phyloP scores from a whole-genome alignment of 2,797 vertebrate species.

The Platalea minor region DNA sequence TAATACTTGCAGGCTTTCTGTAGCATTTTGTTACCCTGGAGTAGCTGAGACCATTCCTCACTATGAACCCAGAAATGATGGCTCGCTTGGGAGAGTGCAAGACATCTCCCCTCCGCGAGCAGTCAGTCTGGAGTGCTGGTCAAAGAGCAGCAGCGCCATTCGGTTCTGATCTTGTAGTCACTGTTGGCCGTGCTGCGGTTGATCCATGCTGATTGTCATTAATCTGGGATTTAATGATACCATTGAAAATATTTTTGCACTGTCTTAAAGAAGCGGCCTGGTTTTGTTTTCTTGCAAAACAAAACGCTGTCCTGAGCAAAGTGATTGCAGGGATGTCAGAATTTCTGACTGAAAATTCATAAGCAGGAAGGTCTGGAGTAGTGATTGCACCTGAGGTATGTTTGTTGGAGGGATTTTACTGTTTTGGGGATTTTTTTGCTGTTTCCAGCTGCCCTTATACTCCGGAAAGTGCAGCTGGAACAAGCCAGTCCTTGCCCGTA shows the following conservation, averaged over 20 bases:
- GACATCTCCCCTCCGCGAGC: background rate
- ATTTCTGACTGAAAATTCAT: background rate
- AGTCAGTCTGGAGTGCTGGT: background rate
- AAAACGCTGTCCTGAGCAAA: conserved; percentile 35
- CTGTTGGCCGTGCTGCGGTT: background rate
- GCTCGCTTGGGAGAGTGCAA: background rate
- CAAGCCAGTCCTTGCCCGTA: conserved; percentile 34
- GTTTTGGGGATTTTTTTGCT: conserved; percentile 43
- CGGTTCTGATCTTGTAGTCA: background rate
- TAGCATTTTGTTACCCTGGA: conserved; percentile 49
- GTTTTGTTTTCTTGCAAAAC: conserved; percentile 49
- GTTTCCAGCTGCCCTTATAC: conserved; percentile 47
- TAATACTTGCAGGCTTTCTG: conserved; percentile 52
- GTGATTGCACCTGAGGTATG: background rate
- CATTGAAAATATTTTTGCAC: conserved; percentile 55
- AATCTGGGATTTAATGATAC: background rate
- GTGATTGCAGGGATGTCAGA: background rate
- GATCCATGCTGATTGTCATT: background rate
- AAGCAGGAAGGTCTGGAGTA: background rate
- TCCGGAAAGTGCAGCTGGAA: conserved; percentile 40
- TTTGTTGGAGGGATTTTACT: background rate
- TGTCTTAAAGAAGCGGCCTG: conserved; percentile 31
- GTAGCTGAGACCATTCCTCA: conserved; percentile 50
- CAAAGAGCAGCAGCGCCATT: background rate
- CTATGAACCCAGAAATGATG: background rate